These are phyloP conservation scores for Vanacampus margaritifer DNA, from an alignment of 2,113 vertebrate genomes.

Conservation along the genomic window DNA sequence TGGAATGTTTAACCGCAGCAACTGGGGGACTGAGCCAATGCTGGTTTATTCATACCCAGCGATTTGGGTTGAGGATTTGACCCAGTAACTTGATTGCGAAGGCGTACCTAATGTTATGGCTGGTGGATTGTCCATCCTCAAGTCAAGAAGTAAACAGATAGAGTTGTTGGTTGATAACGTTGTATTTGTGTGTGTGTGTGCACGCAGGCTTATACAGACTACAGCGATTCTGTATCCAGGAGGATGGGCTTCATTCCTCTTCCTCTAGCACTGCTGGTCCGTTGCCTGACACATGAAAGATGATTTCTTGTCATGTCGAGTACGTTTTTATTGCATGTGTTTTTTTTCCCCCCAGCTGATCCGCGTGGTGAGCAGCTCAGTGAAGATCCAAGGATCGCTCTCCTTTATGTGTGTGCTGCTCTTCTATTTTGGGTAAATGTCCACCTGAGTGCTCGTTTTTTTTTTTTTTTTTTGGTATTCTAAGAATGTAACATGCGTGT, in stretches of 20 bases:
- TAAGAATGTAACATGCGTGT: neutral
- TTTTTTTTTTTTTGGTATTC: neutral
- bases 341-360: conserved; percentile 78
- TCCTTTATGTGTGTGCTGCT: conserved; percentile 88
- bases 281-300: conserved; percentile 40
- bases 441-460: neutral
- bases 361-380: conserved; percentile 91
- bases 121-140: too few relatives aligned
- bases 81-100: too few relatives aligned
- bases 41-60: too few relatives aligned
- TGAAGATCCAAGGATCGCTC: conserved; percentile 94
- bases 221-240: conserved; percentile 95
- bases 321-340: neutral
- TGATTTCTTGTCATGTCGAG: neutral
- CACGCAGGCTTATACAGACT: conserved; percentile 95
- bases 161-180: conserved; percentile 8
- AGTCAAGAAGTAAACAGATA: conserved; percentile 1
- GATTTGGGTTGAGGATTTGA: too few relatives aligned
- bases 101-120: too few relatives aligned
- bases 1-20: too few relatives aligned
- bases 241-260: conserved; percentile 99
- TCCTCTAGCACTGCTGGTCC: conserved; percentile 92
- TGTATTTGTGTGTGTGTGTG: neutral
- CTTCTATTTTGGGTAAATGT: conserved; percentile 91
- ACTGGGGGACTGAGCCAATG: too few relatives aligned